These are phyloP conservation scores for Pantherophis guttatus DNA, from an alignment of 2,113 vertebrate genomes.

Conservation along the genomic window DNA sequence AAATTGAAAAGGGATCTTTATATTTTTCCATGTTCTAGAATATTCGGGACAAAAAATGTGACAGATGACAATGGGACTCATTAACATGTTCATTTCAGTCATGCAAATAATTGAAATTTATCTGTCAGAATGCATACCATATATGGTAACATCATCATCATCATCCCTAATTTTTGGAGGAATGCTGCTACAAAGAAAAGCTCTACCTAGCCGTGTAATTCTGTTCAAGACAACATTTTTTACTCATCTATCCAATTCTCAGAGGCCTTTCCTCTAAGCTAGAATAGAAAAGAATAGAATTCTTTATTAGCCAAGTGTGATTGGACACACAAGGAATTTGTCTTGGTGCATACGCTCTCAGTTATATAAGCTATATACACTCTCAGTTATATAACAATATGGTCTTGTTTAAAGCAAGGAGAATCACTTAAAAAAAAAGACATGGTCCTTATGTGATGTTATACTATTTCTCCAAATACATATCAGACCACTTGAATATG, in stretches of 20 bases:
- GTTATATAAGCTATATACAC: no score
- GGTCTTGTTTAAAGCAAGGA: not conserved
- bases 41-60: not conserved
- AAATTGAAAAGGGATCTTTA: conserved; percentile 10
- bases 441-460: not conserved
- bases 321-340: no score
- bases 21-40: not conserved
- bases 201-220: not conserved
- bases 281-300: no score
- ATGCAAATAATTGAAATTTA: not conserved
- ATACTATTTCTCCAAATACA: not conserved
- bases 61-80: not conserved
- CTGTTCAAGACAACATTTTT: not conserved
- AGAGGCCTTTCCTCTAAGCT: not conserved
- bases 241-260: not conserved
- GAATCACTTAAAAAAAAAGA: not conserved
- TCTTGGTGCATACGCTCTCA: no score
- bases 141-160: not conserved
- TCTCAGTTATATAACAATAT: not conserved
- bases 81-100: not conserved
- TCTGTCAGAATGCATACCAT: not conserved
- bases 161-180: not conserved
- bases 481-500: not conserved
- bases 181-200: not conserved
- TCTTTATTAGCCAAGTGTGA: no score